phyloP scores from a whole-genome alignment of 1,140 invertebrate genomes.

The Chrysopa pallens region DNA sequence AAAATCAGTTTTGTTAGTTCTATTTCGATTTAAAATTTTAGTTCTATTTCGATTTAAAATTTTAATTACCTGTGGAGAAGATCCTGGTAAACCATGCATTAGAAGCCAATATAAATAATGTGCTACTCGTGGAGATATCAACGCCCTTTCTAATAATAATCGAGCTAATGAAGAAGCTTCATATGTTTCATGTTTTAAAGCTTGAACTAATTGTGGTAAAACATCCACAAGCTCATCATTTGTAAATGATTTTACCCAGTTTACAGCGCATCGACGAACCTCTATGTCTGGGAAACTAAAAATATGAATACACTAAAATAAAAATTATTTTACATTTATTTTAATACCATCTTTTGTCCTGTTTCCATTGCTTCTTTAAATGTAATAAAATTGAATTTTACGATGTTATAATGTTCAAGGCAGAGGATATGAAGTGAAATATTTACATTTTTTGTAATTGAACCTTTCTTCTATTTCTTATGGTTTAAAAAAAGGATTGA shows the following conservation, averaged over 20 bases:
- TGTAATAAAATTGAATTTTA: conserved; percentile 3
- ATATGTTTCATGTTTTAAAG: conserved; percentile 84
- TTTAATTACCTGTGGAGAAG: conserved; percentile 38
- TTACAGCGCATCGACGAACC: conserved; percentile 67
- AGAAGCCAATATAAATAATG: conserved; percentile 91
- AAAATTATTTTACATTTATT: background rate
- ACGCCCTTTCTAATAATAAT: conserved; percentile 66
- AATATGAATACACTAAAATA: conserved; percentile 6
- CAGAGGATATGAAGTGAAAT: too few species aligned
- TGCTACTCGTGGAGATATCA: conserved; percentile 74
- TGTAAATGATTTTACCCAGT: conserved; percentile 57
- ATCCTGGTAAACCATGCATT: conserved; percentile 55
- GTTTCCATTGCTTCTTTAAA: conserved; percentile 2
- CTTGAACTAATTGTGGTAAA: conserved; percentile 85
- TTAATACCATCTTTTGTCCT: too few species aligned
- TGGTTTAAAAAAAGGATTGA: too few species aligned
- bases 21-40: conserved; percentile 1
- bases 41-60: background rate
- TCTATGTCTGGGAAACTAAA: conserved; percentile 78
- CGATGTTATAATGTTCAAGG: too few species aligned
- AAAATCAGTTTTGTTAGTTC: conserved; percentile 2
- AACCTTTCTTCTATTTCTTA: too few species aligned
- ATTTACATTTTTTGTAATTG: too few species aligned
- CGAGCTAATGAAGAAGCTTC: conserved; percentile 69
- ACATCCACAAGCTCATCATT: conserved; percentile 83